phyloP scores from a whole-genome alignment of 2,797 vertebrate genomes.

The Aldrovandia affinis region DNA sequence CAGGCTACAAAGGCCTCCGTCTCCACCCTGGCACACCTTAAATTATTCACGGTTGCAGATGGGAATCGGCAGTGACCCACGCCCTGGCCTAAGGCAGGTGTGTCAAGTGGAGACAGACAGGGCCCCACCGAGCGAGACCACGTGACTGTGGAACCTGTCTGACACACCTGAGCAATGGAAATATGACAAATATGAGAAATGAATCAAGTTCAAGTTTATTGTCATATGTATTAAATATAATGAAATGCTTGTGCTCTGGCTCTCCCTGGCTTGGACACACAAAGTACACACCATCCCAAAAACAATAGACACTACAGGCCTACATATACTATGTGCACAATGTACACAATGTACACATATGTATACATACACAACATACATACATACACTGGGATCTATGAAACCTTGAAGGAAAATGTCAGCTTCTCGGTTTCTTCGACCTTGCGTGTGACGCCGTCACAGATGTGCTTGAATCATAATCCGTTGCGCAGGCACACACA shows the following conservation, averaged over 20 bases:
- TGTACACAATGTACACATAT: too few species aligned
- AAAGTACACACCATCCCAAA: too few species aligned
- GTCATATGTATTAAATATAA: too few species aligned
- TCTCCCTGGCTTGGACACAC: too few species aligned
- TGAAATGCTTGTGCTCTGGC: too few species aligned
- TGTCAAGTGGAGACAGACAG: neutral
- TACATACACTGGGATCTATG: too few species aligned
- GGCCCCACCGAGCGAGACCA: neutral
- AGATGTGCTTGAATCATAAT: neutral
- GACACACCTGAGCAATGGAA: neutral
- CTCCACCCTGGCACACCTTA: neutral
- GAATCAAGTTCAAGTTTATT: too few species aligned
- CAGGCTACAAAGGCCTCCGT: neutral
- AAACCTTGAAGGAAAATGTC: neutral
- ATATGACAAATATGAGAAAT: neutral
- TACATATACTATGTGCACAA: too few species aligned
- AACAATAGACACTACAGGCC: too few species aligned
- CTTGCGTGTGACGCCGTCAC: neutral
- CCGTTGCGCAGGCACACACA: neutral
- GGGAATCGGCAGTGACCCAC: neutral
- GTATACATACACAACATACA: too few species aligned
- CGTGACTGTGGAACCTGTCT: slow-evolving; percentile 2
- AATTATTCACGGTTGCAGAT: neutral
- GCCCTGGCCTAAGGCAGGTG: neutral
- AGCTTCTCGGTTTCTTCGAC: neutral